Conservation (phyloP, 1,140 invertebrate species). For the Hylyphantes graminicola region DNA sequence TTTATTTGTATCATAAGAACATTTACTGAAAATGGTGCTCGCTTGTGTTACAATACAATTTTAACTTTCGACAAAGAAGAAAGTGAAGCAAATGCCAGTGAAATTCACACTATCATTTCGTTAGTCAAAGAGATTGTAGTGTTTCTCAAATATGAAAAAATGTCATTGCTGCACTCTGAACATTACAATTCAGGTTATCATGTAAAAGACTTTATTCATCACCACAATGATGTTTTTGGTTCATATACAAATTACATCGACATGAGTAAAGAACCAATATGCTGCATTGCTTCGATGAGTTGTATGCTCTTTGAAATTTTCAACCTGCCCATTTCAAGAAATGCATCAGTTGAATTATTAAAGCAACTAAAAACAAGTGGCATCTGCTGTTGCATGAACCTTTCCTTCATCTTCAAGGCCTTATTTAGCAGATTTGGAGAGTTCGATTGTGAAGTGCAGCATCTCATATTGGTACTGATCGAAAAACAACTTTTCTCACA, state of each 20-base stretch:
- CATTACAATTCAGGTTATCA: not conserved
- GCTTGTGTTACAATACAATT: constrained; percentile 22
- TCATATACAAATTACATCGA: not conserved
- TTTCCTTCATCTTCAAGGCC: constrained; percentile 27
- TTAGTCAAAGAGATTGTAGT: constrained; percentile 31
- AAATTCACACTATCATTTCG: constrained; percentile 6
- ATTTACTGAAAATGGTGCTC: constrained; percentile 26
- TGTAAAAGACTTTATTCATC: constrained; percentile 16
- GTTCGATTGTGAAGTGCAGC: constrained; percentile 20
- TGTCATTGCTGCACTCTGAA: not conserved
- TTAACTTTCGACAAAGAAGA: constrained; percentile 17
- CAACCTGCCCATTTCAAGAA: constrained; percentile 8
- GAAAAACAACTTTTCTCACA: constrained; percentile 35
- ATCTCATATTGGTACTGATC: constrained; percentile 14
- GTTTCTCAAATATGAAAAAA: constrained; percentile 12
- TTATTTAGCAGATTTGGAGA: constrained; percentile 4
- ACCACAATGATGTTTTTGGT: constrained; percentile 43
- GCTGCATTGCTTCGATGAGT: constrained; percentile 35
- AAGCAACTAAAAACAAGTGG: constrained; percentile 41
- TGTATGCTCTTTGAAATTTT: constrained; percentile 34
- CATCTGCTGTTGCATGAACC: constrained; percentile 42
- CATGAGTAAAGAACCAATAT: constrained; percentile 23
- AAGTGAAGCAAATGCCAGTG: constrained; percentile 4
- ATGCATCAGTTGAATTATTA: constrained; percentile 22
- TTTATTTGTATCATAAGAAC: constrained; percentile 37